Conservation (phyloP, 2,797 vertebrate genomes). For the Lutjanus campechanus region DNA sequence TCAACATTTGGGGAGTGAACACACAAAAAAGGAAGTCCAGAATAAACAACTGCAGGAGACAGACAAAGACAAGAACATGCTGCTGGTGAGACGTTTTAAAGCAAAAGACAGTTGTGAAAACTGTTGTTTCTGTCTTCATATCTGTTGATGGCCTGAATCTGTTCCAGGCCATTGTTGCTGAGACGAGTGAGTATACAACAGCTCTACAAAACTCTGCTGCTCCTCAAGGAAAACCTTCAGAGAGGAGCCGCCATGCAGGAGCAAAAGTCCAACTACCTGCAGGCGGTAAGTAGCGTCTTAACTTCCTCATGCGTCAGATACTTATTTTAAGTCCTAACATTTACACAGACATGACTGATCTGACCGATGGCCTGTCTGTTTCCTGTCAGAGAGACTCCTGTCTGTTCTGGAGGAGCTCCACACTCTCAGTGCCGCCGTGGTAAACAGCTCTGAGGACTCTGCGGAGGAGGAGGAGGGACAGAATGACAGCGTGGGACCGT, state of each 20-base stretch:
- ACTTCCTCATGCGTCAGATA: slow-evolving; percentile 1
- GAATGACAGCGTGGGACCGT: slow-evolving; percentile 55
- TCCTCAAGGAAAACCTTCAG: slow-evolving; percentile 43
- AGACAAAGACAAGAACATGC: slow-evolving; percentile 82
- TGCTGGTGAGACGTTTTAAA: slow-evolving; percentile 76
- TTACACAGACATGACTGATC: slow-evolving; percentile 37
- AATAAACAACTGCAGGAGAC: slow-evolving; percentile 77
- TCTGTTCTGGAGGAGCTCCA: slow-evolving; percentile 88
- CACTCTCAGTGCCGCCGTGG: slow-evolving; percentile 86
- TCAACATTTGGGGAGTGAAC: slow-evolving; percentile 73
- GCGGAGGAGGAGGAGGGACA: slow-evolving; percentile 71
- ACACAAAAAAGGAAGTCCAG: slow-evolving; percentile 75
- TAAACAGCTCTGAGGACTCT: slow-evolving; percentile 85
- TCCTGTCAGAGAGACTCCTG: slow-evolving; percentile 82
- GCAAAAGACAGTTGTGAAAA: slow-evolving; percentile 15
- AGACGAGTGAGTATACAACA: slow-evolving; percentile 79
- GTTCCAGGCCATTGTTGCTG: slow-evolving; percentile 83
- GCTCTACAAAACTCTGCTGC: slow-evolving; percentile 54
- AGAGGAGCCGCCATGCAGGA: slow-evolving; percentile 10
- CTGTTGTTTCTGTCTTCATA: slow-evolving; percentile 9
- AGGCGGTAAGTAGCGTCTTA: slow-evolving; percentile 58
- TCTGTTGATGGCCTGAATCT: slow-evolving; percentile 31
- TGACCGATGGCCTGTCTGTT: slow-evolving; percentile 50
- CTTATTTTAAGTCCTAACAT: slow-evolving; percentile 27
- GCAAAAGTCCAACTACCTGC: slow-evolving; percentile 47